Evolutionary conservation across 2,888 invertebrate species (phyloP), one percentile per base, ranked within the genome.

Genomic region (Pegoplata infirma): DNA sequence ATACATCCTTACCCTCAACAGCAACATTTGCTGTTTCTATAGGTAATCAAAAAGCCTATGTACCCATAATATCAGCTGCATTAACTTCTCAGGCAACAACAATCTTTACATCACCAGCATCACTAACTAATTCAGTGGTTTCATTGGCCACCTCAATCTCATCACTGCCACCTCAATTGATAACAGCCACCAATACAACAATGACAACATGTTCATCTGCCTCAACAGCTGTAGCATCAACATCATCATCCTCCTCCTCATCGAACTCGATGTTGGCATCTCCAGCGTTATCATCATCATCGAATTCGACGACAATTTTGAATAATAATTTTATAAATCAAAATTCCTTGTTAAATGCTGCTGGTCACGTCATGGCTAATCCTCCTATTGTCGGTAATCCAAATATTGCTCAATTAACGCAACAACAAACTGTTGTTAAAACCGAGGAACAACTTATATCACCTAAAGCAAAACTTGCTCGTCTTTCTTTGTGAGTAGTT

Each of bases 401-500:
- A 63, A 80, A 12, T 40, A 12, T 76, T 47, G 67, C 55, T 36
- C 68, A 69, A 55, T n/a, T 40, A n/a, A n/a, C 36, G n/a, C 12
- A 72, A 74, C n/a, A n/a, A 59, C 59, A 77, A 77, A 66, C 61
- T 59, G 40, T 80, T 63, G 53, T 80, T 23, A 88, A 89, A 79
- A 84, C 87, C 81, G 87, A 90, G 81, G 88, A 90, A 81, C 88
- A 84, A n/a, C n/a, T n/a, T 84, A 87, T 84, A 19, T 85, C 87
- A 72, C 85, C 84, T 83, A 91, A 88, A 82, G 87, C 87, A 76
- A 90, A 89, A 85, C 86, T 87, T 80, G 88, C 89, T 83, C 89
- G 88, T 82, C 89, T 89, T 87, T 89, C 89, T 88, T 90, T 90
- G 90, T 90, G 89, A 90, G 90, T 90, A 90, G 90, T 90, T 89